Evolutionary conservation across 2,888 invertebrate species (phyloP), one percentile per base, ranked within the genome.

Genomic region (Caenorhabditis afra): DNA sequence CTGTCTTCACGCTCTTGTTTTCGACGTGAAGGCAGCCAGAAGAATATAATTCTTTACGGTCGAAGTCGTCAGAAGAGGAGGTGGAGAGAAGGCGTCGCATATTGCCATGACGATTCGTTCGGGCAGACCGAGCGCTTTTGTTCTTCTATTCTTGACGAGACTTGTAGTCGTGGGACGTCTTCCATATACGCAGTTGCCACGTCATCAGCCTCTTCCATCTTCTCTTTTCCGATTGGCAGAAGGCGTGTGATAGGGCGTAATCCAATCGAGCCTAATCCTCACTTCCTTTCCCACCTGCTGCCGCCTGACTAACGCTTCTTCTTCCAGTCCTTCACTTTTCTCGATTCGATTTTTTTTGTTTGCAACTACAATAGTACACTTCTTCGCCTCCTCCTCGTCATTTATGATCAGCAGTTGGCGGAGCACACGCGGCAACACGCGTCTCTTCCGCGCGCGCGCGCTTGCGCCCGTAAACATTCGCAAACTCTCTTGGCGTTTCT

Each of bases 21-120:
- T 23, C 29, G n/a, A 52, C 65, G 44, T 22, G 47, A 53, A 44
- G 41, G 16, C 22, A 14, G 14, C 11, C 41, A 41, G n/a, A 57
- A n/a, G 50, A 59, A 52, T 59, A 41, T 39, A 59, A 52, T 68
- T 68, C 59, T 66, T 66, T 68, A 67, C 67, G 67, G 67, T 67
- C 58, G 47, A 57, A 50, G 37, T 41, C 10, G 59, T 59, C 29
- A 52, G 58, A 59, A 14, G 35, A 65, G 20, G 53, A 41, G 11
- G 41, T 3, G 22, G 53, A 22, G 12, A 65, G 53, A 53, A 50
- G 53, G 39, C 65, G 65, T 52, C 64, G 47, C 47, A 66, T 29
- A 29, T 57, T 16, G 37, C 18, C 55, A 47, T 57, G 66, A 37
- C 66, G 53, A 65, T 64, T 50, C 47, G 16, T 14, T 45, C 37